Evolutionary conservation across 2,113 vertebrate genomes (phyloP).

Genomic region (Bufo gargarizans): DNA sequence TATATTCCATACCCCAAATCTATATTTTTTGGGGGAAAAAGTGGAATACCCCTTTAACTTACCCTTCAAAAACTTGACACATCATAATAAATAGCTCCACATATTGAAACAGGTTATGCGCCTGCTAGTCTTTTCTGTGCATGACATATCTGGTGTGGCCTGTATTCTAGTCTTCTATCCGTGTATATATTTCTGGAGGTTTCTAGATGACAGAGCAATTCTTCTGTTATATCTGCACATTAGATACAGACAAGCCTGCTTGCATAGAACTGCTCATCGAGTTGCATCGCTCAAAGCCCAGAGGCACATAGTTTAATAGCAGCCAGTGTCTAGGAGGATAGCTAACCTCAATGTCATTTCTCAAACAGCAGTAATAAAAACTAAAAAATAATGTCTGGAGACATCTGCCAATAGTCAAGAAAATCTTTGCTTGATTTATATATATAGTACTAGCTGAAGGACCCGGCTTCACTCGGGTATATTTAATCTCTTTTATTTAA

Average conservation of each 20-base stretch:
- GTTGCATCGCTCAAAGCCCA: neutral
- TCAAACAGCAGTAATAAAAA: neutral
- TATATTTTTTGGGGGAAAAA: neutral
- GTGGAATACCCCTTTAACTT: neutral
- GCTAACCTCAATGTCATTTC: neutral
- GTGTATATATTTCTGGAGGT: neutral
- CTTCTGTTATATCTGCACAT: neutral
- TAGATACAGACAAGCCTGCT: neutral
- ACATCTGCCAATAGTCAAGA: neutral
- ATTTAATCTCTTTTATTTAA: no score
- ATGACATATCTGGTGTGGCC: neutral
- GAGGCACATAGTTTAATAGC: conserved; percentile 19
- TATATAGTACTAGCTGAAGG: no score
- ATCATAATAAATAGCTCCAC: neutral
- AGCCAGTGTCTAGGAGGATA: neutral
- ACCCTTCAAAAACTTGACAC: neutral
- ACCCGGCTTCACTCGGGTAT: no score
- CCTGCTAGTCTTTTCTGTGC: neutral
- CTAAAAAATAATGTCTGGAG: neutral
- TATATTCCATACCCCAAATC: neutral
- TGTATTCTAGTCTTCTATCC: neutral
- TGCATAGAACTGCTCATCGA: no score
- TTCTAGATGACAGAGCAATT: neutral
- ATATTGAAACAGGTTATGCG: neutral
- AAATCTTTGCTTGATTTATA: neutral